Conservation (phyloP, 1,140 invertebrate species). For the Dysdera silvatica region DNA sequence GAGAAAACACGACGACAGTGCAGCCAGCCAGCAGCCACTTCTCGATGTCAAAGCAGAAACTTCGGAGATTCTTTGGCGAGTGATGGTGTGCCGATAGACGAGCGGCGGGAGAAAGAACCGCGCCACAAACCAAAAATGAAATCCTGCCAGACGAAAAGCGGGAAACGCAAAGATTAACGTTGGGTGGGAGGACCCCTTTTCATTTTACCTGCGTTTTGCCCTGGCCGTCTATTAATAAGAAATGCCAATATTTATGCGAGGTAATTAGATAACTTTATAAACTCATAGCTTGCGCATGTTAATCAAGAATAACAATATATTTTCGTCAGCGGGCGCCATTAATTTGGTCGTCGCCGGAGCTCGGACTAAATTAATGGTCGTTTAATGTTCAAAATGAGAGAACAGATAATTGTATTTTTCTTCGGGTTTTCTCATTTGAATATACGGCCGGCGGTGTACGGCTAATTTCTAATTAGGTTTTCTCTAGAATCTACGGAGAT, state of each 20-base stretch:
- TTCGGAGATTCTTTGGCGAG: too few relatives aligned
- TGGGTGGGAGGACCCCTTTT: neutral
- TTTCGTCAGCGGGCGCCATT: slow-evolving; percentile 28
- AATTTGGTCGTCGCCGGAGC: slow-evolving; percentile 25
- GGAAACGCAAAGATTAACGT: neutral
- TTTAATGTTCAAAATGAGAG: slow-evolving; percentile 31
- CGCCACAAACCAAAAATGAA: too few relatives aligned
- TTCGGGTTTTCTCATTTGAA: slow-evolving; percentile 30
- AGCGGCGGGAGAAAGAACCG: too few relatives aligned
- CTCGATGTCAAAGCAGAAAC: too few relatives aligned
- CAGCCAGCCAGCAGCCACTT: too few relatives aligned
- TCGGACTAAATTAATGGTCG: slow-evolving; percentile 30
- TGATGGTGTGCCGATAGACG: too few relatives aligned
- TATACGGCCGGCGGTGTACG: slow-evolving; percentile 29
- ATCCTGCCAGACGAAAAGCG: too few relatives aligned
- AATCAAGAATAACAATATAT: slow-evolving; percentile 32
- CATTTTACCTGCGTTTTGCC: too few relatives aligned
- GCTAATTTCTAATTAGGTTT: slow-evolving; percentile 32
- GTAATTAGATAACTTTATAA: slow-evolving; percentile 32
- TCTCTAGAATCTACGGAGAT: slow-evolving; percentile 30
- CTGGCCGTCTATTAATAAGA: slow-evolving; percentile 32
- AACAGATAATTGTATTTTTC: slow-evolving; percentile 32
- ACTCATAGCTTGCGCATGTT: slow-evolving; percentile 28
- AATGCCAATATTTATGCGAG: slow-evolving; percentile 31
- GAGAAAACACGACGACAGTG: too few relatives aligned